Base-by-base conservation (phyloP, 1,140 invertebrate genomes). In the Atta texana region DNA sequence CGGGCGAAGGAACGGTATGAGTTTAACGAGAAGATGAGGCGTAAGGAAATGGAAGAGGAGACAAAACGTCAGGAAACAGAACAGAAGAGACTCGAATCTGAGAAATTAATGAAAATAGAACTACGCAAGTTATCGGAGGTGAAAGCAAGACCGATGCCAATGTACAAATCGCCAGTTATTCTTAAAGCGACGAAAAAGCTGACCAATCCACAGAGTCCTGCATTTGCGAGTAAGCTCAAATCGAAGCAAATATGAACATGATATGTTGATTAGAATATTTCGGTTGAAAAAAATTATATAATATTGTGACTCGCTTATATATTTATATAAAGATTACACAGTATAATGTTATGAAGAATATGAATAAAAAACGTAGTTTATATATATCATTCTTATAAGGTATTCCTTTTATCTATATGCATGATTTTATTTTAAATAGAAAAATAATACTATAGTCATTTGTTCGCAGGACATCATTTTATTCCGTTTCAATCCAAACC, bases 11-110 rank as follows among this genome's bases (percentile, higher is more conserved):
- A 95, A 44, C 87, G 95, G 72, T 86, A 82, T 1, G 92, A 93
- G 44, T 95, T 93, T 75, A 93, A 96, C 31, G 93, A 95, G 16
- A 93, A 93, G 12, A 7, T 95, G 0, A 95, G 91, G 44, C 90
- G 91, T 10, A 94, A 94, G 28, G 93, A 95, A 89, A 81, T 87
- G 6, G 82, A 92, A 14, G 85, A 92, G 1, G 92, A 91, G n/a
- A 87, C 86, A 5, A 85, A 89, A 4, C 92, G 88, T 16, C 89
- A 77, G 34, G 88, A 92, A 49, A 86, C 85, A 4, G 88, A 93
- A 61, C 92, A 93, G 28, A 90, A 92, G 7, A 78, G 61, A 75
- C 18, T 92, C 8, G 71, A 61, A 6, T 81, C 88, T 57, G 92
- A 95, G 51, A 94, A 95, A 55, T 68, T 78, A 16, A 86, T 93